Evolutionary conservation across 2,797 vertebrate species (phyloP).

Genomic region (Rhadinocentrus ornatus): DNA sequence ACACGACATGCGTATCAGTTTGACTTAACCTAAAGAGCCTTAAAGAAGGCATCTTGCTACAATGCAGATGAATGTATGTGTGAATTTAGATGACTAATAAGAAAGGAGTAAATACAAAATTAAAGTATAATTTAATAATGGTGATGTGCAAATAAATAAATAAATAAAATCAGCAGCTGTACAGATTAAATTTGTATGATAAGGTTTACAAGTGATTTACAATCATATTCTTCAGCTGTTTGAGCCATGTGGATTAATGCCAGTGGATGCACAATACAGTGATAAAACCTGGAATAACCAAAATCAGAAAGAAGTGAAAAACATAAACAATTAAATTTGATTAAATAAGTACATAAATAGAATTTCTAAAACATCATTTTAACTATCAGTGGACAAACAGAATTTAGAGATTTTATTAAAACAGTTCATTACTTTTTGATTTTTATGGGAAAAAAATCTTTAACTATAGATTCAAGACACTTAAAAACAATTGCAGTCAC

Average conservation of each 20-base stretch:
- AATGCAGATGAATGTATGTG: not conserved
- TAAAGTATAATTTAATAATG: too few relatives aligned
- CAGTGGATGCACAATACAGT: not conserved
- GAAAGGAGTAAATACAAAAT: too few relatives aligned
- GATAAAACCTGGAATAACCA: not conserved
- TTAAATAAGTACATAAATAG: not conserved
- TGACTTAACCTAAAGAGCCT: not conserved
- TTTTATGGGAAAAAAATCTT: not conserved
- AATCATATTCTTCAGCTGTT: not conserved
- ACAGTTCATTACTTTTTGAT: not conserved
- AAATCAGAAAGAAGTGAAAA: not conserved
- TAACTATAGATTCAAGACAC: not conserved
- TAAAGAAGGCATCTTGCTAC: not conserved
- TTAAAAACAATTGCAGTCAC: not conserved
- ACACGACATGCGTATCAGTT: constrained; percentile 20
- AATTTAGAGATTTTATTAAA: not conserved
- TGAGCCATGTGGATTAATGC: not conserved
- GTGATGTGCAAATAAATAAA: not conserved
- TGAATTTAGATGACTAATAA: not conserved
- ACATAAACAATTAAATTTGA: not conserved
- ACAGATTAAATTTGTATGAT: not conserved
- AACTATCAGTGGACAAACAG: not conserved
- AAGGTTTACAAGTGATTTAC: not conserved
- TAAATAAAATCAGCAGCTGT: not conserved
- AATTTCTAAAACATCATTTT: not conserved